Base-by-base conservation (phyloP, 2,113 vertebrate species). In the Hemichromis elongatus region DNA sequence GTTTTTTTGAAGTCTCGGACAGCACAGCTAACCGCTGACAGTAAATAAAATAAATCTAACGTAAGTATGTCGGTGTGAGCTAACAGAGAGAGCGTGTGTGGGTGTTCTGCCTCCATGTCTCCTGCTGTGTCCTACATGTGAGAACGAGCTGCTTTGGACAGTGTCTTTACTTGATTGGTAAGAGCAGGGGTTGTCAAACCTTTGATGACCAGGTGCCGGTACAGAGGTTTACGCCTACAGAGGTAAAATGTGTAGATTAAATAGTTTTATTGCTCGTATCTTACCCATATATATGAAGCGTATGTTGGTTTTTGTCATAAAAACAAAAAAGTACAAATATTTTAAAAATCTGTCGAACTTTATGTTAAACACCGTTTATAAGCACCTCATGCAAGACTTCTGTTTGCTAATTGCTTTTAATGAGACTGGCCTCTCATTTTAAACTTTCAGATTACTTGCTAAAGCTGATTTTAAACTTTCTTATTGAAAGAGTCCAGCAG, bases 231-330 rank as follows among this genome's bases (percentile, higher is more conserved):
- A 30, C 16, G 9, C 5, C 42, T 73, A 47, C 24, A 28, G 40
- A 73, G 24, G 16, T 19, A 30, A 73, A 50, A 50, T 73, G 24
- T 16, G 19, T 9, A 50, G 24, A 73, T 70, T 21, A 12, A 73
- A 73, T 14, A 47, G 24, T 47, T 47, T 18, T 16, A 73, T 18
- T 47, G 24, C 42, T 73, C 47, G 24, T 47, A 28, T 73, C 24
- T 11, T 73, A 18, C 24, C 0, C 0, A 30, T 12, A 16, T 47
- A 50, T 1, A 11, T 6, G 9, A 50, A 0, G 24, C 30, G 28
- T 19, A 73, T 73, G 42, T 30, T 73, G 33, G 33, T 63, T 63
- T 63, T 63, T 63, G 33, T 21, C 19, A 63, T 63, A 21, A 37
- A 63, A 2, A 37, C 6, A 37, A 21, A 63, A 37, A 63, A 63